Percentiles rank a stretch among this genome's conserved stretches.
Conservation (phyloP, 1,140 invertebrate genomes). For the Elymnias hypermnestra region DNA sequence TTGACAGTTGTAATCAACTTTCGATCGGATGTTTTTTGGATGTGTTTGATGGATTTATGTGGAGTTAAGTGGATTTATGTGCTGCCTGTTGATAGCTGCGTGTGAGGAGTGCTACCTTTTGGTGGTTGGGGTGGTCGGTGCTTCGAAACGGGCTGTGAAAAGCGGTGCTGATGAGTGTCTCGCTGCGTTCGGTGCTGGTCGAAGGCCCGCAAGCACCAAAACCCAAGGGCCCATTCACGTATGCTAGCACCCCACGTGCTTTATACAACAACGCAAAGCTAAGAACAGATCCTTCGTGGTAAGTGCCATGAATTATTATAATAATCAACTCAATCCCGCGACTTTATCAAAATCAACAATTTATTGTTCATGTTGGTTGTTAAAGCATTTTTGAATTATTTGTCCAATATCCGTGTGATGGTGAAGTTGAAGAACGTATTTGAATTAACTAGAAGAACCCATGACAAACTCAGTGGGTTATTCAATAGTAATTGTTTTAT, state of each 20-base stretch:
- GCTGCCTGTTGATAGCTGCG: slow-evolving; percentile 37
- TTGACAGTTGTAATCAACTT: too few relatives aligned
- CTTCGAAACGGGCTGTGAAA: slow-evolving; percentile 11
- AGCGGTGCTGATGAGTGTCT: slow-evolving; percentile 51
- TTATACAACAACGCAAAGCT: slow-evolving; percentile 72
- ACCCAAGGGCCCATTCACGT: slow-evolving; percentile 61
- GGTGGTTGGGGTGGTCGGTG: slow-evolving; percentile 13
- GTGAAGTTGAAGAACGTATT: too few relatives aligned
- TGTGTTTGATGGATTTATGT: not conserved
- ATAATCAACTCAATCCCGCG: too few relatives aligned
- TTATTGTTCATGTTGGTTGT: too few relatives aligned
- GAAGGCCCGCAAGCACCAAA: slow-evolving; percentile 46
- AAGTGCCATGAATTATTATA: too few relatives aligned
- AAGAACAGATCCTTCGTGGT: slow-evolving; percentile 62
- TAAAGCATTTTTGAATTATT: too few relatives aligned
- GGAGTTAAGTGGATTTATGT: slow-evolving; percentile 30
- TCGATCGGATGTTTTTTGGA: too few relatives aligned
- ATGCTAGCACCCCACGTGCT: slow-evolving; percentile 63
- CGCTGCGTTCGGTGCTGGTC: slow-evolving; percentile 53
- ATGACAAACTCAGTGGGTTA: too few relatives aligned
- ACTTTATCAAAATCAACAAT: too few relatives aligned
- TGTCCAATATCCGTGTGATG: too few relatives aligned
- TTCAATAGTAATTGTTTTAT: too few relatives aligned
- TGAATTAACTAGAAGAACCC: too few relatives aligned
- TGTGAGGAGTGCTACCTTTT: slow-evolving; percentile 38